Conservation (phyloP, 2,797 vertebrate species). For the Acanthiza pusilla region DNA sequence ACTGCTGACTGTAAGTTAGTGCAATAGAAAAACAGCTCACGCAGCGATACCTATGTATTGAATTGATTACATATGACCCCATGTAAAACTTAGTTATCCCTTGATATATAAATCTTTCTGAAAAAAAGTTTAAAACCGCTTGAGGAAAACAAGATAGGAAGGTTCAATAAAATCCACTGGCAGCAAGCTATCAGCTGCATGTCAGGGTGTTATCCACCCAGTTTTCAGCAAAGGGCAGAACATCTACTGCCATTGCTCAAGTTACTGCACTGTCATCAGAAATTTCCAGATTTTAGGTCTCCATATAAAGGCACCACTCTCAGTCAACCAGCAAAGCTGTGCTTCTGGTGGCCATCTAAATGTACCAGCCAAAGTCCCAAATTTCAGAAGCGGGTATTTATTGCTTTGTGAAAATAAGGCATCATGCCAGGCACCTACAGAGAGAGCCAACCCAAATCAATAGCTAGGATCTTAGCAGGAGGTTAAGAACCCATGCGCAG, state of each 20-base stretch:
- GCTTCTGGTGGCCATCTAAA: background rate
- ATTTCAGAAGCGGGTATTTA: conserved; percentile 17
- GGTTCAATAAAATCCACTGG: background rate
- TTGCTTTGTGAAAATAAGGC: background rate
- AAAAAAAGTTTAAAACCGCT: background rate
- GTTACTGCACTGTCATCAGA: background rate
- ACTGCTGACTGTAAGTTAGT: background rate
- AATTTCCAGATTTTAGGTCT: background rate
- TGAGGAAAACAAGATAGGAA: background rate
- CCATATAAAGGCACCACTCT: background rate
- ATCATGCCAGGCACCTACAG: background rate
- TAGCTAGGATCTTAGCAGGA: conserved; percentile 47
- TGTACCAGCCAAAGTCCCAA: background rate
- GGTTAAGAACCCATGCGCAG: conserved; percentile 30
- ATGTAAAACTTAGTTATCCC: background rate
- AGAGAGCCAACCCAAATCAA: conserved; percentile 38
- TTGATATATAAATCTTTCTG: background rate
- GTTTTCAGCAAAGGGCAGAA: background rate
- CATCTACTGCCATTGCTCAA: background rate
- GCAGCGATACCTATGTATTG: rapidly evolving
- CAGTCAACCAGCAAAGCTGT: background rate
- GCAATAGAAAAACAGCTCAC: background rate
- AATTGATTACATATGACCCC: background rate
- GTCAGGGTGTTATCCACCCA: background rate
- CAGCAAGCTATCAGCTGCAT: background rate